Evolutionary conservation across 2,888 invertebrate genomes (phyloP), one percentile per base, ranked within the genome.

Genomic region (Troides aeacus): DNA sequence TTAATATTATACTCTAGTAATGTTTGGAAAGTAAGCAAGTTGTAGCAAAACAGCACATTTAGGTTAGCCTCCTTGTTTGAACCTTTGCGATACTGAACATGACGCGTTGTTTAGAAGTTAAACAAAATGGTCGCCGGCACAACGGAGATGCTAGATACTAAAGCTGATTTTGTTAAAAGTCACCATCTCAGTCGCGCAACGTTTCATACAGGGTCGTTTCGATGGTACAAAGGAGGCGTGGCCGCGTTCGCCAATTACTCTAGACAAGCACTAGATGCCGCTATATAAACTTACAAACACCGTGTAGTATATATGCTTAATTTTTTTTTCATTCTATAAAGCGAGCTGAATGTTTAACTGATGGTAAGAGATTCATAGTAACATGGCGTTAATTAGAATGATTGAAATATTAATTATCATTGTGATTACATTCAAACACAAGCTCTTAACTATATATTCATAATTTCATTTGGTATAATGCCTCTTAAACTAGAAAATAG

Each of bases 1-100:
- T 85, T 89, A 89, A 85, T 84, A 77, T 84, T 87, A 90, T 85
- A 74, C 75, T 81, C 73, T 90, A 88, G 86, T 83, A 76, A 81
- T 81, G 83, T 84, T 84, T 81, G 86, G 84, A 81, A 87, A 78
- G 78, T 81, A 83, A 80, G 77, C 85, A 82, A 46, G 80, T 82
- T 83, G 78, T 83, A 86, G 81, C 76, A 80, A 21, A 81, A 79
- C 84, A 85, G 82, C 79, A 79, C 78, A 78, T 78, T 79, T 84
- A 80, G 81, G 78, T 81, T 78, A 73, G 74, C 75, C 79, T 78
- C 71, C 72, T 71, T 74, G 67, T 72, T 71, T 77, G 77, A 75
- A 79, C 79, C 78, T 76, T 79, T 80, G 81, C 74, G 68, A 69
- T 77, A 71, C 75, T 70, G 63, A 57, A 57, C 56, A 18, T 23